Base-by-base conservation (phyloP, 2,888 invertebrate genomes). In the Limnephilus auricula region DNA sequence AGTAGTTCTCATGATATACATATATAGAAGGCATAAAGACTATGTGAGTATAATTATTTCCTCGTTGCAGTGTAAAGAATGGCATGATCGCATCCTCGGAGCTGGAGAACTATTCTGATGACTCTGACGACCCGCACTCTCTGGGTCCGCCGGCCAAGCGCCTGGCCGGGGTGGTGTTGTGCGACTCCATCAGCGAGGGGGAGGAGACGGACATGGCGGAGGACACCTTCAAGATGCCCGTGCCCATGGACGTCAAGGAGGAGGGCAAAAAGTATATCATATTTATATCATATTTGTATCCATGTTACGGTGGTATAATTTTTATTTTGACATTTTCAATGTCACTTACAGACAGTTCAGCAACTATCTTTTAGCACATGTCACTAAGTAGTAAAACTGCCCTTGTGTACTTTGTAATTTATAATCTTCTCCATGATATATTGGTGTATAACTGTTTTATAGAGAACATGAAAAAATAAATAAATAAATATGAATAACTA, bases 21-120 rank as follows among this genome's bases (percentile, higher is more conserved):
- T 83, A 2, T 34, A 45, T 45, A 15, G 12, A 12, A 40, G 12
- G 40, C 40, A 40, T 12, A 15, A 45, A 45, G 93, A 15, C 25
- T 3, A 82, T 82, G 31, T 2, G 6, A 37, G 18, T 40, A 80
- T 89, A 34, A 65, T n/a, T 37, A 80, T 13, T 80, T 80, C 31
- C 32, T 13, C 12, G 15, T 91, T 88, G 32, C 93, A 98, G 98
- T 94, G 96, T 96, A 92, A 95, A 96, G 93, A 97, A 97, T 31
- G 96, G 96, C 30, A 95, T 96, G 93, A 95, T 98, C 89, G 98
- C 98, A 2, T 97, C 97, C 18, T 96, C 97, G 94, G 98, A 98
- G 94, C 95, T 98, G 91, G 96, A 96, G 15, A 93, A 94, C 0
- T 95, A 95, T 34, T 93, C 94, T 25, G 93, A 94, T 79, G 93